Evolutionary conservation across 2,797 vertebrate genomes (phyloP), one percentile per base, ranked within the genome.

Genomic region (Rhodeus uyekii): DNA sequence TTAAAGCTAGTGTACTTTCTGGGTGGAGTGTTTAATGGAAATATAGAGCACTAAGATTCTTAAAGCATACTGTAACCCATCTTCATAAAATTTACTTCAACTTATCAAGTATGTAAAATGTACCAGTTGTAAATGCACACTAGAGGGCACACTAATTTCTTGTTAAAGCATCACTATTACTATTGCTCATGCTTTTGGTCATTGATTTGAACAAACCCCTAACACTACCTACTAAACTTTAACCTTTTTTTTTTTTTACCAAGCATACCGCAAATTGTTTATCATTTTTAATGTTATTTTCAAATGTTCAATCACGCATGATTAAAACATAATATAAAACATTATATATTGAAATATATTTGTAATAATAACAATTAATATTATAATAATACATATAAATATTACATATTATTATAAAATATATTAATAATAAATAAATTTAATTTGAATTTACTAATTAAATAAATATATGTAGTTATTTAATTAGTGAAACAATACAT

Each of bases 111-210:
- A 18, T 44, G 13, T 27, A 10, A 65, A 50, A 12, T n/a, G 44
- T 29, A 67, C 24, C 32, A 78, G 24, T 16, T 55, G 29, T 53
- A 53, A 50, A 63, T 14, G 32, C 18, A 46, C 69, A 74, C 69
- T 63, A 74, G 79, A 81, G 69, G 58, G 69, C 79, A 36, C 34
- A 16, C 44, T n/a, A 18, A 48, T 14, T 13, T 76, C 2, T 60
- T 16, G 2, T 27, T 58, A 8, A 39, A 69, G 14, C 67, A 6
- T 10, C 22, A 29, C 36, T 12, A 24, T 34, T 36, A 3, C 13
- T 53, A n/a, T 22, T 36, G 3, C 12, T 38, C 22, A 71, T 50
- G 2, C 13, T 38, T 55, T 38, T 2, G 4, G 7, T 74, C 24
- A 9, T 9, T 32, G 12, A 6, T 16, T 73, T 38, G 19, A 9